Conservation (phyloP, 2,113 vertebrate genomes). For the Phainopepla nitens region DNA sequence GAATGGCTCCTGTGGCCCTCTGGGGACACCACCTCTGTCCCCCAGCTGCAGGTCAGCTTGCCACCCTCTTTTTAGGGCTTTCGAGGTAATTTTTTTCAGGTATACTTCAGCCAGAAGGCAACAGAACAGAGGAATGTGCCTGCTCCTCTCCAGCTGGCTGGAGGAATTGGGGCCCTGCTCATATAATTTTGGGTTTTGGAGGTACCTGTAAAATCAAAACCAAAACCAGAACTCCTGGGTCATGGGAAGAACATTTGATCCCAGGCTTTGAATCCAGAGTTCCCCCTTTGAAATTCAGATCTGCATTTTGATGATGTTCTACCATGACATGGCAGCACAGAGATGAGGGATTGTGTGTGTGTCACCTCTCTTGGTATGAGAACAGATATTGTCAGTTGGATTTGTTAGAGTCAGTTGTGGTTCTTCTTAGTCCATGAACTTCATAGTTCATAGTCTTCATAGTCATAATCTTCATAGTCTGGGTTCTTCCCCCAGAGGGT, state of each 20-base stretch:
- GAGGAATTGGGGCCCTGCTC: not conserved
- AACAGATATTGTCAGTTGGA: not conserved
- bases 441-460: too few relatives aligned
- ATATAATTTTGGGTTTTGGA: not conserved
- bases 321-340: accelerated
- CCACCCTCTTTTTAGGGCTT: not conserved
- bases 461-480: too few relatives aligned
- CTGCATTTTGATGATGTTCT: not conserved
- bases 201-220: not conserved
- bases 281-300: not conserved
- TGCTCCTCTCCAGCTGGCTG: not conserved
- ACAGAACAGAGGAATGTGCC: not conserved
- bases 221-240: not conserved
- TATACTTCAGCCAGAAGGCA: not conserved
- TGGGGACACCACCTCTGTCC: not conserved
- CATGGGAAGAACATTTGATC: not conserved
- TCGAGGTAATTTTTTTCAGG: not conserved
- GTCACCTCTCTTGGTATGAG: not conserved
- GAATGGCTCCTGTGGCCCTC: not conserved
- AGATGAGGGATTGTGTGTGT: not conserved
- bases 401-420: not conserved
- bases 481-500: not conserved
- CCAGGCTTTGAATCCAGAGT: not conserved
- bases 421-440: not conserved
- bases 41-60: not conserved